Conservation (phyloP, 2,888 invertebrate genomes). For the Allophyes oxyacanthae region DNA sequence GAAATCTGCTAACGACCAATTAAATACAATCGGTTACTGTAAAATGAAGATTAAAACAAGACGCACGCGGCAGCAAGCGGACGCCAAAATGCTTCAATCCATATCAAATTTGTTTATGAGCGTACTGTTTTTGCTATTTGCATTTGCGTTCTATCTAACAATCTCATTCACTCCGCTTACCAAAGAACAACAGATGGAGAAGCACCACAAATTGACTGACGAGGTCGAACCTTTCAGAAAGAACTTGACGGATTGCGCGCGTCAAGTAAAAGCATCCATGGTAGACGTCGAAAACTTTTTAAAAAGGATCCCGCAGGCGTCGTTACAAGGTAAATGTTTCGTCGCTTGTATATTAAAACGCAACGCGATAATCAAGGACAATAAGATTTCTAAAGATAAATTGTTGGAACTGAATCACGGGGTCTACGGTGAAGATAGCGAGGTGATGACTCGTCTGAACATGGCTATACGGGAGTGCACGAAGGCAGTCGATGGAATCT, state of each 20-base stretch:
- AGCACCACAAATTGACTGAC: slow-evolving; percentile 70
- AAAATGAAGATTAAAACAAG: slow-evolving; percentile 61
- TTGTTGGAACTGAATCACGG: slow-evolving; percentile 76
- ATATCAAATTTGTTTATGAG: slow-evolving; percentile 52
- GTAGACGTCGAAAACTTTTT: slow-evolving; percentile 79
- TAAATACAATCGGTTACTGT: slow-evolving; percentile 59
- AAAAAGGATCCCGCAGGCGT: slow-evolving; percentile 77
- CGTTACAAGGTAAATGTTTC: slow-evolving; percentile 81
- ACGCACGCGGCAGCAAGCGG: slow-evolving; percentile 51
- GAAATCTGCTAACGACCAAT: slow-evolving; percentile 69
- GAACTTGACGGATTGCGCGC: slow-evolving; percentile 80
- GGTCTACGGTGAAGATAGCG: slow-evolving; percentile 79
- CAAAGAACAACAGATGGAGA: slow-evolving; percentile 78
- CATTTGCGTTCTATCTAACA: slow-evolving; percentile 63
- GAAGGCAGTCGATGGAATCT: slow-evolving; percentile 71
- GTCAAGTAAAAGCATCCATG: slow-evolving; percentile 79
- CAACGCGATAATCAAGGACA: slow-evolving; percentile 76
- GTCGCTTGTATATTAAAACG: slow-evolving; percentile 83
- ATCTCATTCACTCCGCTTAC: slow-evolving; percentile 74
- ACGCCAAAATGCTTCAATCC: slow-evolving; percentile 60
- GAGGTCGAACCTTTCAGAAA: slow-evolving; percentile 81
- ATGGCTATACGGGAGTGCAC: slow-evolving; percentile 74
- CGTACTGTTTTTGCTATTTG: slow-evolving; percentile 62
- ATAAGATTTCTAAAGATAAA: slow-evolving; percentile 71
- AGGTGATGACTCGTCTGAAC: slow-evolving; percentile 74